phyloP scores from a whole-genome alignment of 1,140 invertebrate genomes.

The Nasonia vitripennis region DNA sequence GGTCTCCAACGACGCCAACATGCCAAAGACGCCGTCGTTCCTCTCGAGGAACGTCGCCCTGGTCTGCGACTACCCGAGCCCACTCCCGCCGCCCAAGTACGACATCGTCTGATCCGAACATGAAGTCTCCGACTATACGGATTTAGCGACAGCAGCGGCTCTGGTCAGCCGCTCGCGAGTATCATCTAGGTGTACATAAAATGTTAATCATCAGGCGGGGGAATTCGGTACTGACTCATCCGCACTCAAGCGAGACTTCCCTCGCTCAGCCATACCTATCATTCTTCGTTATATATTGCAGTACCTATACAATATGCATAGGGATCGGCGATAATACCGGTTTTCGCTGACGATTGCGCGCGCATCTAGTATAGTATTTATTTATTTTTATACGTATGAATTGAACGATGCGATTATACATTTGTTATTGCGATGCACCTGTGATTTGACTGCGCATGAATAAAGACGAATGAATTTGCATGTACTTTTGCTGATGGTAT shows the following conservation, averaged over 20 bases:
- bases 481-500: background rate
- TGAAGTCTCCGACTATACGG: background rate
- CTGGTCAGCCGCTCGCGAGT: background rate
- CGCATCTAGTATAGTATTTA: conserved; percentile 30
- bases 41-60: conserved; percentile 61
- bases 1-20: conserved; percentile 52
- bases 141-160: background rate
- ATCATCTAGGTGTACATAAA: background rate
- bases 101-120: conserved; percentile 39
- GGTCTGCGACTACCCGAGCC: conserved; percentile 49
- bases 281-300: background rate
- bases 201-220: background rate
- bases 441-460: conserved; percentile 16
- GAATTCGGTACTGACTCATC: conserved; percentile 37
- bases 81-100: conserved; percentile 55
- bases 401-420: background rate
- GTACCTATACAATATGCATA: background rate
- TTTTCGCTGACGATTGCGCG: too few species aligned
- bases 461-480: conserved; percentile 27
- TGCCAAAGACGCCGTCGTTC: conserved; percentile 69
- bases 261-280: background rate
- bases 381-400: conserved; percentile 36
- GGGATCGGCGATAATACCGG: too few species aligned
- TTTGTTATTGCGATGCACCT: conserved; percentile 1
- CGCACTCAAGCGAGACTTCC: conserved; percentile 15